These are phyloP conservation scores for Solenopsis fugax DNA, from an alignment of 1,140 invertebrate genomes.

Conservation along the genomic window DNA sequence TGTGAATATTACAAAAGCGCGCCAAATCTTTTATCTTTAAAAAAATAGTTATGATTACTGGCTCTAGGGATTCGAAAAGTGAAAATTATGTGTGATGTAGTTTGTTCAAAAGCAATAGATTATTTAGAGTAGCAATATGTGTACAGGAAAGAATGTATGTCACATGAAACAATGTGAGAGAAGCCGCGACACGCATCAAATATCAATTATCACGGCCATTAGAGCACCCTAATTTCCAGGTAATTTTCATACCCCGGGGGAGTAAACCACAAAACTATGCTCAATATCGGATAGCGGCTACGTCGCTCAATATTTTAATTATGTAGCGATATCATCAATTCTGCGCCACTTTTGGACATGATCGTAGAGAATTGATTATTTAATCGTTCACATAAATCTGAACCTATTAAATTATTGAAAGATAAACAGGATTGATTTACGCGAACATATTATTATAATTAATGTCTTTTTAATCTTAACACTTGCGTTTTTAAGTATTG, in stretches of 20 bases:
- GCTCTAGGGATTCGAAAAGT: not conserved
- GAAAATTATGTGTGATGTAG: slow-evolving; percentile 37
- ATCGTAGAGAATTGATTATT: not conserved
- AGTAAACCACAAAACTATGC: slow-evolving; percentile 68
- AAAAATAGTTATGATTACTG: not conserved
- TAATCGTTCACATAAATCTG: not conserved
- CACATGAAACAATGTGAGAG: slow-evolving; percentile 44
- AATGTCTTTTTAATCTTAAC: not conserved
- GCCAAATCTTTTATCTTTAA: not conserved
- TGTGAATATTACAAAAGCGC: not conserved
- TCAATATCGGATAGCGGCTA: slow-evolving; percentile 55
- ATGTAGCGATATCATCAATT: slow-evolving; percentile 14
- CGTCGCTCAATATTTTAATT: slow-evolving; percentile 44
- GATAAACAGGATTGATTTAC: not conserved
- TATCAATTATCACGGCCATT: slow-evolving; percentile 75
- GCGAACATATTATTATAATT: not conserved
- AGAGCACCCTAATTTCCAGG: slow-evolving; percentile 70
- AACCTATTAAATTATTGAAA: slow-evolving; percentile 6
- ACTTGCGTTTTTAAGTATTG: not conserved
- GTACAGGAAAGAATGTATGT: slow-evolving; percentile 64
- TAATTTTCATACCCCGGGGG: slow-evolving; percentile 72
- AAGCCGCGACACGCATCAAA: slow-evolving; percentile 65
- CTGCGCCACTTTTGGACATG: not conserved
- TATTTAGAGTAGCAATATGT: slow-evolving; percentile 61
- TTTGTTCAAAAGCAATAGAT: slow-evolving; percentile 54